phyloP scores from a whole-genome alignment of 1,140 invertebrate species.

The Drosophila willistoni region DNA sequence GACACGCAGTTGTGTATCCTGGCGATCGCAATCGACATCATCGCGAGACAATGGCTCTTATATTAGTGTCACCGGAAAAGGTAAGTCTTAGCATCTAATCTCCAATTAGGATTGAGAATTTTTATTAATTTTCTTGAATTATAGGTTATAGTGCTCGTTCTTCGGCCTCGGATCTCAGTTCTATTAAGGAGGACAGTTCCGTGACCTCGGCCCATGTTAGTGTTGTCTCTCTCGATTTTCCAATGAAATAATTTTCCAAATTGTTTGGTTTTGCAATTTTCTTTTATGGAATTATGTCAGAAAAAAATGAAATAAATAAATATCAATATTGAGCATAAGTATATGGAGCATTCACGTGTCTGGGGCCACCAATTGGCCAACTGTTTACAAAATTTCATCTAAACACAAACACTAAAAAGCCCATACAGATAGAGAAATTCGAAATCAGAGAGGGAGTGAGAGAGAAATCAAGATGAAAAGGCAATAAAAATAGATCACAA shows the following conservation, averaged over 20 bases:
- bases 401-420: constrained; percentile 53
- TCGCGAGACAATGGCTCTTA: constrained; percentile 44
- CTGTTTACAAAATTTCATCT: constrained; percentile 66
- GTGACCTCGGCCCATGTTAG: constrained; percentile 43
- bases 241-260: constrained; percentile 39
- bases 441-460: neutral
- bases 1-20: constrained; percentile 62
- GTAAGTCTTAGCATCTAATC: neutral
- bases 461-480: neutral
- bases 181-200: constrained; percentile 51
- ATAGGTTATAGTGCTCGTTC: constrained; percentile 45
- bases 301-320: neutral
- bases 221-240: constrained; percentile 68
- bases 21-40: constrained; percentile 58
- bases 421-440: neutral
- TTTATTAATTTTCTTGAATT: neutral
- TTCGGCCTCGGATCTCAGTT: constrained; percentile 48
- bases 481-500: constrained; percentile 15
- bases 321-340: neutral
- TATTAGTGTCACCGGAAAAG: constrained; percentile 41
- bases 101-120: neutral
- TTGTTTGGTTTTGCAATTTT: constrained; percentile 2
- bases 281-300: neutral
- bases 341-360: constrained; percentile 43
- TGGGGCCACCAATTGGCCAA: constrained; percentile 17